Conservation (phyloP, 2,797 vertebrate genomes). For the Clarias platycephalus region DNA sequence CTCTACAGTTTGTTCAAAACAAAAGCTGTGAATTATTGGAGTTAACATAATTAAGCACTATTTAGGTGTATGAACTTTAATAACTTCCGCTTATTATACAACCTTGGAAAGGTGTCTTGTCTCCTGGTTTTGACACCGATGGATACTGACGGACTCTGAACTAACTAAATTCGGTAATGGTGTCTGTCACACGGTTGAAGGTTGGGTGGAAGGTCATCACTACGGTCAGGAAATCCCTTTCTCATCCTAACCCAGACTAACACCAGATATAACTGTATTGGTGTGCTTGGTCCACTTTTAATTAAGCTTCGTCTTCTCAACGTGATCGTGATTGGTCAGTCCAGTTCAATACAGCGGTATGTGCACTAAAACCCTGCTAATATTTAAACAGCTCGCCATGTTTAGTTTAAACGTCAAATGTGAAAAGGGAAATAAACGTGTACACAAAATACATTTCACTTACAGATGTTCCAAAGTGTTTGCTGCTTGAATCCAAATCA, state of each 20-base stretch:
- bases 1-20: not conserved
- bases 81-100: not conserved
- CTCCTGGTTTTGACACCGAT: not conserved
- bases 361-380: constrained; percentile 16
- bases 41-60: constrained; percentile 10
- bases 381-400: not conserved
- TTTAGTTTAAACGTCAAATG: constrained; percentile 6
- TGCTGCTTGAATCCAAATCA: constrained; percentile 66
- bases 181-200: not conserved
- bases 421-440: not conserved
- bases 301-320: not conserved
- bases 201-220: not conserved
- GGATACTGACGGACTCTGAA: not conserved
- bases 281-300: not conserved
- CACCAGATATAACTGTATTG: not conserved
- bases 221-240: not conserved
- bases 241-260: not conserved
- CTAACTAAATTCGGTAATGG: not conserved
- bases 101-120: not conserved
- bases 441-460: constrained; percentile 57
- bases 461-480: constrained; percentile 70
- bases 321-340: not conserved
- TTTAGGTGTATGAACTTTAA: not conserved
- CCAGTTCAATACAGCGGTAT: constrained; percentile 31
- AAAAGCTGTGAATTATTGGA: constrained; percentile 15